These are phyloP conservation scores for Orthonychiurus folsomi DNA, from an alignment of 2,888 invertebrate genomes.

Conservation along the genomic window DNA sequence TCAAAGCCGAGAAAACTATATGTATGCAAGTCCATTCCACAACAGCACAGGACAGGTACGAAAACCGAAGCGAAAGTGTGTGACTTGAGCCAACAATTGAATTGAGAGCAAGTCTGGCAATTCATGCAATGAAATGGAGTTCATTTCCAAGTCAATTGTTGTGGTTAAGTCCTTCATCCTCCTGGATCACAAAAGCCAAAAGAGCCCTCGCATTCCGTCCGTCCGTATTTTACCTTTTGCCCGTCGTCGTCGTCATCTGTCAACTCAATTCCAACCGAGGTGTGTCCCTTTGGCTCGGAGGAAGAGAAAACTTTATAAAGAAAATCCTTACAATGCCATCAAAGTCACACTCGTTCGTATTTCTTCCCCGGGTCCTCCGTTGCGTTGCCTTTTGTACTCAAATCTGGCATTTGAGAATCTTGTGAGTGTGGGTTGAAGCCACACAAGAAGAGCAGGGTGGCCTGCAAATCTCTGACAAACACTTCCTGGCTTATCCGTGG, in stretches of 20 bases:
- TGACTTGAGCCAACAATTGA: background rate
- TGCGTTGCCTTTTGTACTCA: background rate
- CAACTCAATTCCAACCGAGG: background rate
- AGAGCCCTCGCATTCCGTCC: no score
- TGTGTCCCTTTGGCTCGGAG: background rate
- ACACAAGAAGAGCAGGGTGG: background rate
- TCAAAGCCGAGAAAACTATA: background rate
- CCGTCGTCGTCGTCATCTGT: background rate
- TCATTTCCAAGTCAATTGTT: background rate
- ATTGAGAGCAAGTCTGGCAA: no score
- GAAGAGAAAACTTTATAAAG: background rate
- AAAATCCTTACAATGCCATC: conserved; percentile 3
- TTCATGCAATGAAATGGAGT: background rate
- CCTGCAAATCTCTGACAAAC: background rate
- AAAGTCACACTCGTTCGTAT: conserved; percentile 6
- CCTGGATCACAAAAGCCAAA: background rate
- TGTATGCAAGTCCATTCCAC: no score
- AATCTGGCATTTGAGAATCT: background rate
- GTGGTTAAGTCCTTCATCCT: background rate
- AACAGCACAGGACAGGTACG: background rate
- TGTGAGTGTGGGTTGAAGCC: background rate
- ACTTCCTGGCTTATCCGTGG: background rate
- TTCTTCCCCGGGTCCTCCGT: background rate
- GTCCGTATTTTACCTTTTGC: no score
- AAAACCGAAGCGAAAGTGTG: conserved; percentile 1